Evolutionary conservation across 1,140 invertebrate genomes (phyloP).

Genomic region (Papilio helenus): DNA sequence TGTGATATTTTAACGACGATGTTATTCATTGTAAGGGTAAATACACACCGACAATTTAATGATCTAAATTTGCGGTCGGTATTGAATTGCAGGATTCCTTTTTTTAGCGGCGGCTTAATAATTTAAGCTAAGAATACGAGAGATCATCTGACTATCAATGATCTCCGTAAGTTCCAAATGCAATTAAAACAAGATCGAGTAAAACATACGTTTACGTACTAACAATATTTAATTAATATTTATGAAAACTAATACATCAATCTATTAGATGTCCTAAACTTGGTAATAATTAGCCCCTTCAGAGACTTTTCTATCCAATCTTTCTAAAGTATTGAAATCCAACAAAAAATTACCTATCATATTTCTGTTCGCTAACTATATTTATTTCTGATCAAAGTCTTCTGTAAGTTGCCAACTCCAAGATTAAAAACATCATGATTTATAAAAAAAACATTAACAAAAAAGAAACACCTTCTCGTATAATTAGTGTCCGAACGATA

Average conservation of each 20-base stretch:
- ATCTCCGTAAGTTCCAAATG: neutral
- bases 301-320: too few relatives aligned
- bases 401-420: neutral
- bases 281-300: too few relatives aligned
- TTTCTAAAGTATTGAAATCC: too few relatives aligned
- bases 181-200: too few relatives aligned
- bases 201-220: too few relatives aligned
- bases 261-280: too few relatives aligned
- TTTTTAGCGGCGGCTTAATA: conserved; percentile 23
- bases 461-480: conserved; percentile 39
- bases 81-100: conserved; percentile 52
- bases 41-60: conserved; percentile 71
- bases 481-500: conserved; percentile 43
- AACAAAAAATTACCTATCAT: neutral
- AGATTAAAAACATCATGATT: conserved; percentile 28
- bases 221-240: too few relatives aligned
- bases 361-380: neutral
- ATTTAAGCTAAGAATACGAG: neutral
- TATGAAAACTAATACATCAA: too few relatives aligned
- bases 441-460: conserved; percentile 14
- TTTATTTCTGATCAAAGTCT: neutral
- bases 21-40: conserved; percentile 59
- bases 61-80: conserved; percentile 55
- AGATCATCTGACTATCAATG: neutral
- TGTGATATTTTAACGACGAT: conserved; percentile 64